Base-by-base conservation (phyloP, 1,140 invertebrate genomes). In the Polypedilum pembai region DNA sequence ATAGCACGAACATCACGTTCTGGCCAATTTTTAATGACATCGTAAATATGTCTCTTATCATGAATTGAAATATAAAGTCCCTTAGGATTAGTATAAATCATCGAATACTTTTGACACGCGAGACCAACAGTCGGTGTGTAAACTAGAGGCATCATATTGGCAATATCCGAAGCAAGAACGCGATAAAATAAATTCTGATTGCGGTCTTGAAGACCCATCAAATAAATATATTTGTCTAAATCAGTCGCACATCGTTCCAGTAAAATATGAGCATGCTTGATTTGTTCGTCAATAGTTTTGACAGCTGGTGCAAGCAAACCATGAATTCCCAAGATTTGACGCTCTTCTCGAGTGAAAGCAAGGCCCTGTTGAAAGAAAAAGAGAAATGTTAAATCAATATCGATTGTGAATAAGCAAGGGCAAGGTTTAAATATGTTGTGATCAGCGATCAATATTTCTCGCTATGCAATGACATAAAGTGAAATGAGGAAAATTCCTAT, bases 41-140 rank as follows among this genome's bases (percentile, higher is more conserved):
- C 89, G 78, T 92, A 93, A 4, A 97, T 84, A 82, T 98, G 93
- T 7, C 94, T 95, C 78, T 92, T 91, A 81, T 99, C 98, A 81
- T 99, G 90, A 73, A 99, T 97, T 18, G 94, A 96, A 77, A 99
- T 92, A 79, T 95, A 99, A n/a, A 99, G 85, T 10, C 96, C 96
- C 72, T 93, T 88, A 0, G 96, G 94, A 79, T 94, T 86, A 41
- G 94, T 87, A 82, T 94, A 98, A 74, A 98, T 91, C 17, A 94
- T 85, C n/a, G 96, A 96, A 82, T 94, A 98, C 80, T 96, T 94
- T 83, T 97, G 94, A 85, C 96, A 99, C 1, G 95, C 96, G 21
- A 94, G 84, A 15, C 96, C 94, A 0, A 96, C 94, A 0, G 94
- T 96, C 0, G 95, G 95, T 0, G 94, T 96, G 81, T 98, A 98